Conservation (phyloP, 2,888 invertebrate genomes). For the Dryobotodes eremita region DNA sequence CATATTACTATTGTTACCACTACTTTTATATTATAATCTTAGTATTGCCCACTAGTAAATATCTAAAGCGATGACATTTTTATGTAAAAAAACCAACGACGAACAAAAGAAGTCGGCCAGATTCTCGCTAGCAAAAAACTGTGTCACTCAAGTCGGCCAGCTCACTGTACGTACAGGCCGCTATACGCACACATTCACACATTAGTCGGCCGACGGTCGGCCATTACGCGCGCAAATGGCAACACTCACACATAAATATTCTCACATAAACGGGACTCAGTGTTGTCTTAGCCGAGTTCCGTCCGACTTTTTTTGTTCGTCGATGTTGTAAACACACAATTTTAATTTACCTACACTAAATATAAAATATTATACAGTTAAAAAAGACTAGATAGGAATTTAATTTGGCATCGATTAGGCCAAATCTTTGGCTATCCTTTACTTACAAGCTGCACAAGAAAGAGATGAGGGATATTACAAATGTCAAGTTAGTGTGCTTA, state of each 20-base stretch:
- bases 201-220: no score
- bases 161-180: no score
- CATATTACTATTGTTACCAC: constrained; percentile 37
- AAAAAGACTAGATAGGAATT: constrained; percentile 18
- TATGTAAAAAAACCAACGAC: neutral
- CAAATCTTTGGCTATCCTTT: neutral
- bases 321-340: neutral
- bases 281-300: no score
- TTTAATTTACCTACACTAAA: constrained; percentile 9
- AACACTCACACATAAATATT: no score
- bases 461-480: neutral
- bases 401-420: neutral
- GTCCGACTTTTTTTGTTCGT: no score
- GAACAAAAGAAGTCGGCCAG: no score
- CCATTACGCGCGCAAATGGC: no score
- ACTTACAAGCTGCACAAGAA: neutral
- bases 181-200: no score
- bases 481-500: neutral
- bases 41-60: neutral
- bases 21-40: constrained; percentile 8
- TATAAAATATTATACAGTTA: constrained; percentile 1
- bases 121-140: no score
- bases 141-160: no score
- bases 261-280: no score
- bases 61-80: neutral